These are phyloP conservation scores for Tholera decimalis DNA, from an alignment of 2,888 invertebrate genomes.

Conservation along the genomic window DNA sequence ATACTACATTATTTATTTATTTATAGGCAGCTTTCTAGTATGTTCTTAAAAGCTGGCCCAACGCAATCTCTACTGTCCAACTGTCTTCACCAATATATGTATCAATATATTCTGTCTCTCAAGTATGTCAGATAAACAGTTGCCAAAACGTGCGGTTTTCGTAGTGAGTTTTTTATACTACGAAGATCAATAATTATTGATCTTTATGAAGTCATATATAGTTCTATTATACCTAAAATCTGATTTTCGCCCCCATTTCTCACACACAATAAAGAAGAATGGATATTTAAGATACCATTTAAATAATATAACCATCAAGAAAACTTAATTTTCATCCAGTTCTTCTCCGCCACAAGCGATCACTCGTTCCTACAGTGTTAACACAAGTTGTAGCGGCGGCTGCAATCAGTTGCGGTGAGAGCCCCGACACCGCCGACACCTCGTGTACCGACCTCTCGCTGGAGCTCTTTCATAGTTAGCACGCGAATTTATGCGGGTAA, in stretches of 20 bases:
- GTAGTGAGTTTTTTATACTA: too few relatives aligned
- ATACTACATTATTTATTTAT: too few relatives aligned
- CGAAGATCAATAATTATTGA: too few relatives aligned
- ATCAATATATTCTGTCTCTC: too few relatives aligned
- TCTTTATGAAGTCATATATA: too few relatives aligned
- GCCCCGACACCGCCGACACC: constrained; percentile 21
- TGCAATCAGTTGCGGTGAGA: constrained; percentile 65
- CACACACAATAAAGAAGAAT: too few relatives aligned
- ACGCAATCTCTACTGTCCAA: too few relatives aligned
- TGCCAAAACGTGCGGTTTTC: background rate
- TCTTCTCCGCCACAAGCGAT: constrained; percentile 45
- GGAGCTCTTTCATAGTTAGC: constrained; percentile 18
- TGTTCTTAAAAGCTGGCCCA: too few relatives aligned
- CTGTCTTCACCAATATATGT: background rate
- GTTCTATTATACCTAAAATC: too few relatives aligned
- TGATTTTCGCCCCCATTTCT: too few relatives aligned
- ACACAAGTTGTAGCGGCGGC: constrained; percentile 56
- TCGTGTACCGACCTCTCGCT: constrained; percentile 16
- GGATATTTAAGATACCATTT: too few relatives aligned
- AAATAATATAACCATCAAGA: background rate
- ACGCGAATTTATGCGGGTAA: constrained; percentile 18
- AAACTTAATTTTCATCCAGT: constrained; percentile 14
- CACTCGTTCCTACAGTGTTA: constrained; percentile 54
- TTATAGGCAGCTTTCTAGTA: too few relatives aligned
- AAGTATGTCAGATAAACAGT: background rate